Evolutionary conservation across 2,113 vertebrate genomes (phyloP).

Genomic region (Pachypanchax playfairii): DNA sequence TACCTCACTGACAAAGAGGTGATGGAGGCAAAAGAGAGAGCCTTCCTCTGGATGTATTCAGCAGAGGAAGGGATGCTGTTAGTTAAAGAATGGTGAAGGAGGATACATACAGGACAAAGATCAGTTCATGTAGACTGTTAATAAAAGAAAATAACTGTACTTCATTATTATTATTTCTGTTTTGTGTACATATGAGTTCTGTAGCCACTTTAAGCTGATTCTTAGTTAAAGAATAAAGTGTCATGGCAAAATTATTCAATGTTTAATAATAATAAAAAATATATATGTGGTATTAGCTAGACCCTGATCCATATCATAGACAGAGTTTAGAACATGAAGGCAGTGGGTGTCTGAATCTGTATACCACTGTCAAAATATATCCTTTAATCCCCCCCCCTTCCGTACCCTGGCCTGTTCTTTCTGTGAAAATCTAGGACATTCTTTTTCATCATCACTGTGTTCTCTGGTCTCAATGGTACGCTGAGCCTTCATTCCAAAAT

Average conservation of each 20-base stretch:
- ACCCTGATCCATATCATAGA: constrained; percentile 7
- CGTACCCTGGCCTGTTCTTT: constrained; percentile 48
- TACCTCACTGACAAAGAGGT: constrained; percentile 36
- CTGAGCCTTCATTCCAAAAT: constrained; percentile 56
- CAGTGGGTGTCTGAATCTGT: constrained; percentile 42
- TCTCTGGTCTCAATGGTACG: constrained; percentile 59
- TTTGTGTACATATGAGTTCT: too few relatives aligned
- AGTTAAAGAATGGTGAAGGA: constrained; percentile 8
- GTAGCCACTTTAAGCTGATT: too few relatives aligned
- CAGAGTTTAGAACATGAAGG: constrained; percentile 22
- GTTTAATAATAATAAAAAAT: too few relatives aligned
- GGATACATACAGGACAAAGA: constrained; percentile 33
- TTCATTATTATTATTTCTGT: too few relatives aligned
- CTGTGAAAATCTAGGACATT: constrained; percentile 74
- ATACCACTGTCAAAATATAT: constrained; percentile 67
- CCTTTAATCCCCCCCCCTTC: constrained; percentile 65
- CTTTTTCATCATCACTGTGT: constrained; percentile 68
- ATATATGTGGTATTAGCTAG: background rate
- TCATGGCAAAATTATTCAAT: too few relatives aligned
- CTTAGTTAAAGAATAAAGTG: too few relatives aligned
- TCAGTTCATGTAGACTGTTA: constrained; percentile 37
- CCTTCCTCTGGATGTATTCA: constrained; percentile 7
- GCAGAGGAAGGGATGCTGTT: constrained; percentile 2
- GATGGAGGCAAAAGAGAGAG: constrained; percentile 26
- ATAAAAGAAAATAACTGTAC: constrained; percentile 7